These are phyloP conservation scores for Sus scrofa DNA, from an alignment of 2,113 vertebrate species.

Conservation along the genomic window DNA sequence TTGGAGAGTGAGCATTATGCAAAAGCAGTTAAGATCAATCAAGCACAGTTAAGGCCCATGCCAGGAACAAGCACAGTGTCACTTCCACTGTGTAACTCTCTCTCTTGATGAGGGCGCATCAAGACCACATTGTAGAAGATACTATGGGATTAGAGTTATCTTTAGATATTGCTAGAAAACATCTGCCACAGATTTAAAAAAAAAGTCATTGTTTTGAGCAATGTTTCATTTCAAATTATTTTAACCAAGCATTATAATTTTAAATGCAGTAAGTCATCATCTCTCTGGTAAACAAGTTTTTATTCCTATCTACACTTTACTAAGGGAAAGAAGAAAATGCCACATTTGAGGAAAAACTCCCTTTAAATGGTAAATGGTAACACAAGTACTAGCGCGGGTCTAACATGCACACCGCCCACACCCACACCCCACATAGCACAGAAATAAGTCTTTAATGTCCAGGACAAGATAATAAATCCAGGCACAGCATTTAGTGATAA, in stretches of 20 bases:
- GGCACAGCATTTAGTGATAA: background rate
- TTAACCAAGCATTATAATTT: background rate
- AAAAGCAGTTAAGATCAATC: background rate
- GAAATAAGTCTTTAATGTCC: background rate
- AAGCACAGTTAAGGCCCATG: background rate
- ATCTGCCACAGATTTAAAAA: background rate
- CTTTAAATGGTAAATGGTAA: background rate
- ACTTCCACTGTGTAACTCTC: background rate
- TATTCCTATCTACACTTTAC: background rate
- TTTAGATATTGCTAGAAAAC: background rate
- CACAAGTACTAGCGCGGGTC: background rate
- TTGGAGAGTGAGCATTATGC: background rate
- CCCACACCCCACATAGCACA: background rate
- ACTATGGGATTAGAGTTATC: background rate
- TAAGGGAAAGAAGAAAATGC: background rate
- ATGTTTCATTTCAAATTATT: constrained; percentile 17
- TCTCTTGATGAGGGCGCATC: background rate
- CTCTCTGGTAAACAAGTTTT: background rate
- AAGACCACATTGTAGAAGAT: background rate
- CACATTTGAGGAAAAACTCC: background rate
- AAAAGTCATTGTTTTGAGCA: constrained; percentile 31
- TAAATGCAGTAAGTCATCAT: background rate
- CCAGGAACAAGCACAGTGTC: background rate
- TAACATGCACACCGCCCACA: background rate
- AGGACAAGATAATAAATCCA: background rate